Evolutionary conservation across 2,888 invertebrate genomes (phyloP).

Genomic region (Blastobasis lacticolella): DNA sequence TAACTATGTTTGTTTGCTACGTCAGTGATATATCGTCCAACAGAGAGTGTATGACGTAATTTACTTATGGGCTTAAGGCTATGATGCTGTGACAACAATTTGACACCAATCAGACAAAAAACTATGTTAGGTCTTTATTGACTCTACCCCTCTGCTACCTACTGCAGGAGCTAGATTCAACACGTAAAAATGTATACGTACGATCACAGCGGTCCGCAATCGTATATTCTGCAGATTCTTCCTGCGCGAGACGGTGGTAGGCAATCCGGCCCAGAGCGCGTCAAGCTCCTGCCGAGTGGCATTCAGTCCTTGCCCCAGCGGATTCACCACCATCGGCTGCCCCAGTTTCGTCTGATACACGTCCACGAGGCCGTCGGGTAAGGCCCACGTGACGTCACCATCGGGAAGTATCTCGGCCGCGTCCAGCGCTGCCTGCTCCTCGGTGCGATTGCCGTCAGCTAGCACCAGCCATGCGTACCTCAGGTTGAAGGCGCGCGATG

Average conservation of each 20-base stretch:
- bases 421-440: conserved; percentile 21
- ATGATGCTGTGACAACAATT: no score
- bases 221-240: conserved; percentile 37
- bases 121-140: no score
- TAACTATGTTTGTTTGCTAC: no score
- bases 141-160: no score
- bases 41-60: no score
- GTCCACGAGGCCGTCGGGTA: conserved; percentile 33
- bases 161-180: no score
- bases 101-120: no score
- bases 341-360: conserved; percentile 37
- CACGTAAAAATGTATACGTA: conserved; percentile 19
- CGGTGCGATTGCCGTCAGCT: conserved; percentile 19
- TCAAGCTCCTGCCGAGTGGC: conserved; percentile 17
- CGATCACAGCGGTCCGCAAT: conserved; percentile 38
- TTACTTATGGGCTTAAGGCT: no score
- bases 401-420: conserved; percentile 41
- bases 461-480: conserved; percentile 52
- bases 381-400: conserved; percentile 43
- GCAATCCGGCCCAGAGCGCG: conserved; percentile 28
- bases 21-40: no score
- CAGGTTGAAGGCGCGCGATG: conserved; percentile 39
- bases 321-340: conserved; percentile 23
- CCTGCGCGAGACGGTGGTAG: conserved; percentile 36
- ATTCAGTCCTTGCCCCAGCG: conserved; percentile 21